Evolutionary conservation across 2,113 vertebrate genomes (phyloP).

Genomic region (Syngnathus scovelli): DNA sequence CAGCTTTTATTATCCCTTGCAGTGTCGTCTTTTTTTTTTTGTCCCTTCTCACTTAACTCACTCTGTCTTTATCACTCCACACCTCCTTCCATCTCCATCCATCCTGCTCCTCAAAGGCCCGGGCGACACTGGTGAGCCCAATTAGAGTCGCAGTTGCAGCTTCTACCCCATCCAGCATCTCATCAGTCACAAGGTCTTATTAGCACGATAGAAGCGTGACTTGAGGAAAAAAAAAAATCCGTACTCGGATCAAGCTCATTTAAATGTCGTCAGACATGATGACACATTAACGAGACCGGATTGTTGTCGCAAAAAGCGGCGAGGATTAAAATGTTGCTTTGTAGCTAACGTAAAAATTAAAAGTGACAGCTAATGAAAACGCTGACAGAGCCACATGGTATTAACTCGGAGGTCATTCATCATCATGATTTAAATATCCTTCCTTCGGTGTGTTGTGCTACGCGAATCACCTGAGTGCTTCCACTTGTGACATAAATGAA

Average conservation of each 20-base stretch:
- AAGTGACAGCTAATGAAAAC: slow-evolving; percentile 33
- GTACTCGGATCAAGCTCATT: slow-evolving; percentile 6
- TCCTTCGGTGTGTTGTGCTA: background rate
- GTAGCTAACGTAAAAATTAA: slow-evolving; percentile 22
- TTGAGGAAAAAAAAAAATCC: slow-evolving; percentile 5
- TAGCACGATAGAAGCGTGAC: slow-evolving; percentile 44
- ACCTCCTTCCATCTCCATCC: background rate
- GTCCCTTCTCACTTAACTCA: slow-evolving; percentile 11
- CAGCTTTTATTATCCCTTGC: slow-evolving; percentile 2
- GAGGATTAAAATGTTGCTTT: slow-evolving; percentile 33
- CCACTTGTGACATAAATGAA: slow-evolving; percentile 1
- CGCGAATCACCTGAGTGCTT: background rate
- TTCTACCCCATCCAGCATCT: slow-evolving; percentile 42
- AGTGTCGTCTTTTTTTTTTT: background rate
- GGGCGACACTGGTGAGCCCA: slow-evolving; percentile 27
- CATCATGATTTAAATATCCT: slow-evolving; percentile 35
- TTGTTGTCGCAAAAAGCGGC: slow-evolving; percentile 13
- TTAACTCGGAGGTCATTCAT: slow-evolving; percentile 37
- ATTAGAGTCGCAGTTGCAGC: slow-evolving; percentile 55
- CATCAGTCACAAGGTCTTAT: slow-evolving; percentile 54
- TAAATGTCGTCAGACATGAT: slow-evolving; percentile 20
- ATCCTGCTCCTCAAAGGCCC: slow-evolving; percentile 7
- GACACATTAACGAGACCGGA: slow-evolving; percentile 33
- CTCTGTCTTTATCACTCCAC: background rate
- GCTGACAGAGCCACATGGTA: slow-evolving; percentile 25